These are phyloP conservation scores for Bambusicola thoracicus DNA, from an alignment of 2,113 vertebrate species.

Conservation along the genomic window DNA sequence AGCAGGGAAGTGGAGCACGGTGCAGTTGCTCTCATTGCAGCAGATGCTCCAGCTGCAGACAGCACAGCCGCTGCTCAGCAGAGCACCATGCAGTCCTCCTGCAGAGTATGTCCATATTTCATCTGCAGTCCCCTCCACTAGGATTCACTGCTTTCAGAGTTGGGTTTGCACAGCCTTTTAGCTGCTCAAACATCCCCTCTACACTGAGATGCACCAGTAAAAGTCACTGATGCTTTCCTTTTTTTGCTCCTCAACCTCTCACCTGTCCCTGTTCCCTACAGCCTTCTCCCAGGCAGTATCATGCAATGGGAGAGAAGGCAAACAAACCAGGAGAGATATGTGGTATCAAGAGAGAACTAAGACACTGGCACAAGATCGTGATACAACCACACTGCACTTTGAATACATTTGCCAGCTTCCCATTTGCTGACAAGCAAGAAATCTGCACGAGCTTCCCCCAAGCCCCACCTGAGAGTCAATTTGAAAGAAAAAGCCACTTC, in stretches of 20 bases:
- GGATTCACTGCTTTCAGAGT: not conserved
- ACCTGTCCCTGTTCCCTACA: not conserved
- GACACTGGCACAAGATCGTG: not conserved
- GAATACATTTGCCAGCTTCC: not conserved
- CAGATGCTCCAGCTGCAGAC: not conserved
- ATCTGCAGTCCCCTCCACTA: not conserved
- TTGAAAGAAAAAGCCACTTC: not conserved
- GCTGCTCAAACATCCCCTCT: not conserved
- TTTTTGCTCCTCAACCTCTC: not conserved
- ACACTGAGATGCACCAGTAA: not conserved
- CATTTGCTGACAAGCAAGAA: not conserved
- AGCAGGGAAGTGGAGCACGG: not conserved
- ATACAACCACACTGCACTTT: not conserved
- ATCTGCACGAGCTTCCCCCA: not conserved
- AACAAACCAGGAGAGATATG: not conserved
- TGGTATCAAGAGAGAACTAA: not conserved
- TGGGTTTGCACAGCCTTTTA: not conserved
- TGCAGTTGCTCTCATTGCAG: not conserved
- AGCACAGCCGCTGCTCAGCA: not conserved
- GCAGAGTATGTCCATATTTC: not conserved
- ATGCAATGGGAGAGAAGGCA: not conserved
- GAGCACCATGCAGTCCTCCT: not conserved
- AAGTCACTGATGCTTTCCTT: not conserved
- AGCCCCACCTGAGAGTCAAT: not conserved
- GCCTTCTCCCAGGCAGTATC: not conserved